Conservation (phyloP, 2,888 invertebrate genomes). For the Phania funesta region DNA sequence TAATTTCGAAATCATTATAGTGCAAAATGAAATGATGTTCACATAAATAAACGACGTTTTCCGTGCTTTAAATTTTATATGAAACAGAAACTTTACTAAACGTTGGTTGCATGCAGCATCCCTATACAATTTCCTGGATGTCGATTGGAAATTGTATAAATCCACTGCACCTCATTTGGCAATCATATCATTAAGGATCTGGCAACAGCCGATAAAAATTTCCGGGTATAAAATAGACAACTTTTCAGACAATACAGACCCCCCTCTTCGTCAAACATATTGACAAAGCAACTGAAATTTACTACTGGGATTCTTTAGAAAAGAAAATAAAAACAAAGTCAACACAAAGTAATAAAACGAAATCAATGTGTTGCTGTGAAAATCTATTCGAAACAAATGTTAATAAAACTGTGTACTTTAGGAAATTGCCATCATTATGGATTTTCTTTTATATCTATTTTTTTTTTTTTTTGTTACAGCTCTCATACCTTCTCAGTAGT, state of each 20-base stretch:
- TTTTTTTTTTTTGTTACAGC: background rate
- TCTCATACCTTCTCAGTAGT: constrained; percentile 36
- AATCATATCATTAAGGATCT: background rate
- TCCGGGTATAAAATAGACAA: too few relatives aligned
- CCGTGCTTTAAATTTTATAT: constrained; percentile 6
- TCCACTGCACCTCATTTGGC: too few relatives aligned
- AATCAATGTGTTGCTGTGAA: constrained; percentile 53
- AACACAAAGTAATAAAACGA: constrained; percentile 43
- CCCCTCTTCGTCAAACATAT: background rate
- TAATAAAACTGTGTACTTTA: constrained; percentile 73
- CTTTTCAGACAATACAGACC: background rate
- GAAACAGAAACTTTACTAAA: constrained; percentile 45
- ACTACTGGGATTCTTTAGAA: background rate
- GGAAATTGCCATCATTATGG: constrained; percentile 78
- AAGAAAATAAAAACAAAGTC: background rate
- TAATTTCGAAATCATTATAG: constrained; percentile 63
- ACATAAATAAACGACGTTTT: constrained; percentile 56
- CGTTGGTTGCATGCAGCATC: constrained; percentile 25
- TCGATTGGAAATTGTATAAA: background rate
- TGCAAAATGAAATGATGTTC: constrained; percentile 60
- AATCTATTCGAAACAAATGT: constrained; percentile 64
- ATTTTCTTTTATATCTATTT: constrained; percentile 56
- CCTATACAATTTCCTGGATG: background rate
- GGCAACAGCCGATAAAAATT: too few relatives aligned
- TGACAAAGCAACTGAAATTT: background rate